Conservation (phyloP, 2,113 vertebrate genomes). For the Psophia crepitans region DNA sequence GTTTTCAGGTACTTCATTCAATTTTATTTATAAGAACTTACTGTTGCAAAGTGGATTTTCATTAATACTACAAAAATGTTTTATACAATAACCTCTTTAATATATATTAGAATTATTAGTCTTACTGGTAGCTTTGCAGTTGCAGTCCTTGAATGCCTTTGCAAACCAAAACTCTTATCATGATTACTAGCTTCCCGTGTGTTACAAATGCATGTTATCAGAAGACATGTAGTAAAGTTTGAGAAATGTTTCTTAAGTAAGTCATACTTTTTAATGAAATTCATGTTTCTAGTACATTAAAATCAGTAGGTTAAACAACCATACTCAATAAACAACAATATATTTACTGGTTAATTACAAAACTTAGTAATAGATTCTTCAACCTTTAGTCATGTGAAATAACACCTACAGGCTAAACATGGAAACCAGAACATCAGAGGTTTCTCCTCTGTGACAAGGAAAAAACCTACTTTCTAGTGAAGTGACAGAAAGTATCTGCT, state of each 20-base stretch:
- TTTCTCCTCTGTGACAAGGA: neutral
- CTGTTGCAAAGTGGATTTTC: neutral
- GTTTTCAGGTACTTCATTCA: neutral
- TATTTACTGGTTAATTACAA: neutral
- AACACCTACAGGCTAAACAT: accelerated
- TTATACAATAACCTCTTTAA: neutral
- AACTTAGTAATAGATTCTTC: neutral
- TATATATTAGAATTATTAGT: neutral
- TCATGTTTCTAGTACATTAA: neutral
- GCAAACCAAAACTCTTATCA: neutral
- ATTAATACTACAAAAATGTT: neutral
- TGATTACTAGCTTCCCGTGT: neutral
- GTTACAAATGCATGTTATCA: neutral
- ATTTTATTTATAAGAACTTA: neutral
- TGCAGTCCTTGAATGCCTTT: neutral
- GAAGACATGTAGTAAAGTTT: neutral
- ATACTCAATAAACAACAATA: neutral
- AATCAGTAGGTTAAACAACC: neutral
- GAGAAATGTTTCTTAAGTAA: neutral
- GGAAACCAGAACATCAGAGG: neutral
- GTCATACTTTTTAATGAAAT: neutral
- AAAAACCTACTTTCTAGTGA: neutral
- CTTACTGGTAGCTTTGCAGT: neutral
- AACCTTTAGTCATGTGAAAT: neutral
- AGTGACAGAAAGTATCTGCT: neutral